Evolutionary conservation across 1,140 invertebrate species (phyloP).

Genomic region (Penaeus japonicus): DNA sequence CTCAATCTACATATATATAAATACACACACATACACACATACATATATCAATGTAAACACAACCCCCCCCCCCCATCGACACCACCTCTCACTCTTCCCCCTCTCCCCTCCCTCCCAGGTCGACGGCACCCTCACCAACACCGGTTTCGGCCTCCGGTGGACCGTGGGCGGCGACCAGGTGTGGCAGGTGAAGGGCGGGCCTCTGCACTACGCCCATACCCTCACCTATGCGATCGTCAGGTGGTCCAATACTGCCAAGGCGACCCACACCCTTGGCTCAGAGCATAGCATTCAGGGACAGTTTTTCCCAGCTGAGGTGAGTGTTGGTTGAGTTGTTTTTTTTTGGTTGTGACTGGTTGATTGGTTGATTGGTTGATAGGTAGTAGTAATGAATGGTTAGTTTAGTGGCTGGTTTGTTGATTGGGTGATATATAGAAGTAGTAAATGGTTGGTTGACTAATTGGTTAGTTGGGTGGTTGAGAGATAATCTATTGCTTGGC

Average conservation of each 20-base stretch:
- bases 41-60: not conserved
- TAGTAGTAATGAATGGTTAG: not conserved
- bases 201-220: conserved; percentile 32
- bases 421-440: too few species aligned
- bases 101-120: not conserved
- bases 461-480: too few species aligned
- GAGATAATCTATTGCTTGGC: too few species aligned
- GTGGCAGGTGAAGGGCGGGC: conserved; percentile 40
- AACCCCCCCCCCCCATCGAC: too few species aligned
- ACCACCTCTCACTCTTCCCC: too few species aligned
- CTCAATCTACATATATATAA: too few species aligned
- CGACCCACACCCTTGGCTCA: conserved; percentile 27
- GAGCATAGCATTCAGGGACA: conserved; percentile 48
- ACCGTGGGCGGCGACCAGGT: conserved; percentile 20
- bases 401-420: not conserved
- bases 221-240: conserved; percentile 37
- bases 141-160: conserved; percentile 40
- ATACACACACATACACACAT: conserved; percentile 17
- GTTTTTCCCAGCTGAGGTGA: conserved; percentile 40
- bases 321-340: not conserved
- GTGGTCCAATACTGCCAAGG: conserved; percentile 39
- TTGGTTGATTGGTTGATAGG: not conserved
- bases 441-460: too few species aligned
- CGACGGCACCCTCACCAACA: conserved; percentile 40
- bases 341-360: not conserved